Base-by-base conservation (phyloP, 2,113 vertebrate genomes). In the Ivindomyrus marchei region DNA sequence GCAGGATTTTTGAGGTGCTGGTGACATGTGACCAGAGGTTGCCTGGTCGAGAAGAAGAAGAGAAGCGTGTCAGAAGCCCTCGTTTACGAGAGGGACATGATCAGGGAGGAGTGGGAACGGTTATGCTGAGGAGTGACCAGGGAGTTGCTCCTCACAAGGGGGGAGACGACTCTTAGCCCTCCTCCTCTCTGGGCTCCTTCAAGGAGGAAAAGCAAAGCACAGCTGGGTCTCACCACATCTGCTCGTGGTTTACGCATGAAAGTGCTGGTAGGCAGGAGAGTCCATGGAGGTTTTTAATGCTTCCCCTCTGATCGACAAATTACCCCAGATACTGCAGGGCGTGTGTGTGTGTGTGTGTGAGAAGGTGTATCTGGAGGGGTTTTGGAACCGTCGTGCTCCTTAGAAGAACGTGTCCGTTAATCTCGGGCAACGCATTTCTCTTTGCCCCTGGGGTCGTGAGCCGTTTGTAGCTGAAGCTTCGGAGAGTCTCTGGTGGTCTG, bases 41-140 rank as follows among this genome's bases (percentile, higher is more conserved):
- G 87, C 77, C 66, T 27, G 42, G 7, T 31, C 10, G 74, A 36
- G 90, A 53, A 56, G 74, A 27, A 19, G 62, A 47, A 36, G 36
- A 17, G 56, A 77, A 0, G 3, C 19, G 39, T n/a, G 66, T 80
- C 19, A 87, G 88, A 49, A 42, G 42, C 19, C 88, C 92, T 91
- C 90, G 94, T 93, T 91, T 92, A 93, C 91, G 92, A 94, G 93
- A 90, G 91, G 92, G 93, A 92, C 91, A 84, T 90, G 92, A 94
- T 95, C 93, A 93, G 89, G 95, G 94, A 94, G 93, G 91, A 93
- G 93, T 92, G 94, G 77, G 89, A 91, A 94, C 93, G 93, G 94
- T 91, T 19, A 39, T 92, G 94, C 94, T 93, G 93, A 91, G 90
- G 74, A 90, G 92, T 56, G 92, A 89, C 92, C 90, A 92, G 91